Conservation (phyloP, 2,113 vertebrate genomes). For the Silurus meridionalis region DNA sequence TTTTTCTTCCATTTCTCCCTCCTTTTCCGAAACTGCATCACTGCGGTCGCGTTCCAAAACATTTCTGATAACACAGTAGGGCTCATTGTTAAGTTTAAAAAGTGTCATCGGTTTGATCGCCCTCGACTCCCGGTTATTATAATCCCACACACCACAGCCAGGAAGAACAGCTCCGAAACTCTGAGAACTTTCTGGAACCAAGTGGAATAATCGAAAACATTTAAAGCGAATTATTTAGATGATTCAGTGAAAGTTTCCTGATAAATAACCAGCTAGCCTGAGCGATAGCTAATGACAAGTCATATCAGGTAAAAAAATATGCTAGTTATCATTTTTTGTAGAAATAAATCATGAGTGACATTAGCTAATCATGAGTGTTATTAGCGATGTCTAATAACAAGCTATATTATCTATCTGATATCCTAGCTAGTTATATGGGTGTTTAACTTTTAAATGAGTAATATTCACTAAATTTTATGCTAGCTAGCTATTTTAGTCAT, state of each 20-base stretch:
- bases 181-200: not conserved
- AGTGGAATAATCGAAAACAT: not conserved
- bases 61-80: slow-evolving; percentile 59
- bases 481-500: too few species aligned
- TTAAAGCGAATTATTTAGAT: not conserved
- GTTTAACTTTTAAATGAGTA: too few species aligned
- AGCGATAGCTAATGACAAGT: not conserved
- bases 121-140: slow-evolving; percentile 38
- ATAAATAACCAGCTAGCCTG: not conserved
- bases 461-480: too few species aligned
- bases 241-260: not conserved
- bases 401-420: too few species aligned
- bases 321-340: not conserved
- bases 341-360: too few species aligned
- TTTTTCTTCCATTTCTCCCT: slow-evolving; percentile 18
- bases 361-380: too few species aligned
- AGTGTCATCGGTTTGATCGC: slow-evolving; percentile 34
- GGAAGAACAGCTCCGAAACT: not conserved
- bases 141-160: slow-evolving; percentile 17
- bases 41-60: slow-evolving; percentile 64
- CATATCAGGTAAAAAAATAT: too few species aligned
- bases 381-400: too few species aligned
- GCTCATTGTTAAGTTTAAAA: slow-evolving; percentile 43
- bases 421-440: too few species aligned
- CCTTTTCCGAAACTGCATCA: slow-evolving; percentile 62